These are phyloP conservation scores for Cuniculus paca DNA, from an alignment of 2,797 vertebrate species.

Conservation along the genomic window DNA sequence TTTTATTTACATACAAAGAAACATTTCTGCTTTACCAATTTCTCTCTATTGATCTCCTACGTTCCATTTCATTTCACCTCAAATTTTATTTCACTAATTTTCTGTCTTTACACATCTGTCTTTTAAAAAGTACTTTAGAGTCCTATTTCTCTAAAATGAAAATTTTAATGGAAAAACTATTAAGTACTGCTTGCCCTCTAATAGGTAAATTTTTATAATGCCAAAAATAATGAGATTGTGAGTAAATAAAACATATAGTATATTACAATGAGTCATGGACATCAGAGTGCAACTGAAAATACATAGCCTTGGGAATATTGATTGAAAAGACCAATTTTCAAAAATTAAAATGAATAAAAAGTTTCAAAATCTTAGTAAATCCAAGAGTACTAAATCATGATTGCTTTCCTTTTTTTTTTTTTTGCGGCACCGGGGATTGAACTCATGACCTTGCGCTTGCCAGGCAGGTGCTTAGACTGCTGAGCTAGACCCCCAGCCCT, in stretches of 20 bases:
- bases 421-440: too few relatives aligned
- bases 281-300: slow-evolving; percentile 57
- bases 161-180: slow-evolving; percentile 75
- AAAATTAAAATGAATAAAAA: neutral
- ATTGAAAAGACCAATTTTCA: neutral
- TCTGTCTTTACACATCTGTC: slow-evolving; percentile 14
- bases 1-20: too few relatives aligned
- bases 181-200: slow-evolving; percentile 81
- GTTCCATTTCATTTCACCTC: too few relatives aligned
- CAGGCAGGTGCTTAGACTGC: too few relatives aligned
- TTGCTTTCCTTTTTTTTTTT: too few relatives aligned
- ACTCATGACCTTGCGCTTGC: too few relatives aligned
- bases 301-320: neutral
- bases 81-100: neutral
- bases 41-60: too few relatives aligned
- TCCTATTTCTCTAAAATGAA: slow-evolving; percentile 64
- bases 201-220: slow-evolving; percentile 82
- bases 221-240: slow-evolving; percentile 82
- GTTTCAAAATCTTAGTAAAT: neutral
- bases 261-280: slow-evolving; percentile 76
- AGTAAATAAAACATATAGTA: slow-evolving; percentile 67
- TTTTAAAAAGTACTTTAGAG: slow-evolving; percentile 50
- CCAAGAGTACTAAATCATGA: neutral
- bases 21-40: too few relatives aligned
- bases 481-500: too few relatives aligned